These are phyloP conservation scores for Dicerorhinus sumatrensis DNA, from an alignment of 2,113 vertebrate species.

Conservation along the genomic window DNA sequence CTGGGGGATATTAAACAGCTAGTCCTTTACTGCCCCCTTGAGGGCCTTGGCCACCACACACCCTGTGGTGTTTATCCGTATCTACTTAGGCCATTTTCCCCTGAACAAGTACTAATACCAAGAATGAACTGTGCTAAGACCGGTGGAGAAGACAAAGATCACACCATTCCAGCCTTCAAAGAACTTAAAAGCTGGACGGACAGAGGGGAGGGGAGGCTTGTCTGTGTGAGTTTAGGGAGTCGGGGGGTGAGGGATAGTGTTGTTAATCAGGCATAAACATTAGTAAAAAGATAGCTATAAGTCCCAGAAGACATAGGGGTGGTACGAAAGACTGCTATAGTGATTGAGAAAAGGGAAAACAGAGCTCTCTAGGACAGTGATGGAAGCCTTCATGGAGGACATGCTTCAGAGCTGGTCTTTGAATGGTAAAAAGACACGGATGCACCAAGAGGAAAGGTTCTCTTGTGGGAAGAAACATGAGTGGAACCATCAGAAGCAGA, in stretches of 20 bases:
- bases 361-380: neutral
- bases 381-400: neutral
- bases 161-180: neutral
- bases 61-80: neutral
- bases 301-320: neutral
- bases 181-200: neutral
- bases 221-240: neutral
- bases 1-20: neutral
- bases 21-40: constrained; percentile 30
- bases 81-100: neutral
- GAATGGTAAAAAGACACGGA: neutral
- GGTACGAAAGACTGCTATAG: neutral
- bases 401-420: neutral
- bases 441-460: neutral
- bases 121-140: neutral
- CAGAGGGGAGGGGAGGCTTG: neutral
- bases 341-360: neutral
- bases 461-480: neutral
- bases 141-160: neutral
- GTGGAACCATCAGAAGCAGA: neutral
- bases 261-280: neutral
- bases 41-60: neutral
- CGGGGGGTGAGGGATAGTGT: neutral
- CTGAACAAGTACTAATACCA: neutral
- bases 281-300: neutral